phyloP scores from a whole-genome alignment of 2,888 invertebrate genomes.

The Drosophila nr. medialis region DNA sequence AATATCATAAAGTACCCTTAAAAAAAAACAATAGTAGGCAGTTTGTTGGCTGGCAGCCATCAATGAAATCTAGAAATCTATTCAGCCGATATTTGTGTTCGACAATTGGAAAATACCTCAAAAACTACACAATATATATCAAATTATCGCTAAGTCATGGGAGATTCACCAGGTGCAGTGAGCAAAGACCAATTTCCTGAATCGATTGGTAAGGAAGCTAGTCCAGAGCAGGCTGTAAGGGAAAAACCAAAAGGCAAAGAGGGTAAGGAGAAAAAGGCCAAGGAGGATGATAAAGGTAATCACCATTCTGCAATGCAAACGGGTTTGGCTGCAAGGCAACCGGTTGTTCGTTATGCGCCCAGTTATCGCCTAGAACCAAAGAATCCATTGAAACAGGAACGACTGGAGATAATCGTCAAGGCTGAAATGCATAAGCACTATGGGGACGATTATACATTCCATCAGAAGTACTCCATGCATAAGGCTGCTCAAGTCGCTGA shows the following conservation, averaged over 20 bases:
- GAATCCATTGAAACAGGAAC: slow-evolving; percentile 81
- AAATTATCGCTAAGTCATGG: slow-evolving; percentile 21
- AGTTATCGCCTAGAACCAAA: slow-evolving; percentile 83
- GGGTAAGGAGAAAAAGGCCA: slow-evolving; percentile 29
- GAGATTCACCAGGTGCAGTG: slow-evolving; percentile 31
- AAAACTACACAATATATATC: not conserved
- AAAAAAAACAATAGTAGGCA: not conserved
- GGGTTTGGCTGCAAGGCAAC: slow-evolving; percentile 22
- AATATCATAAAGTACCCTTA: not conserved
- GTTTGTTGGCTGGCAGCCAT: not conserved
- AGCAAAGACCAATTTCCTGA: slow-evolving; percentile 36
- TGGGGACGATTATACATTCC: slow-evolving; percentile 73
- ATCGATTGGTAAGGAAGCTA: slow-evolving; percentile 18
- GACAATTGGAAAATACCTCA: not conserved
- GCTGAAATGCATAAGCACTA: slow-evolving; percentile 80
- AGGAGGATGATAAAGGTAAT: slow-evolving; percentile 33
- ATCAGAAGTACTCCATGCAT: slow-evolving; percentile 77
- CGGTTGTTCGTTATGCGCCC: slow-evolving; percentile 77
- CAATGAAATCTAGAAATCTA: not conserved
- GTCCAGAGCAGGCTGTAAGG: slow-evolving; percentile 33
- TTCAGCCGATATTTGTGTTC: slow-evolving; percentile 2
- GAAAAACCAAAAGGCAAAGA: slow-evolving; percentile 42
- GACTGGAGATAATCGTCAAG: slow-evolving; percentile 81
- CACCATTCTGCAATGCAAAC: slow-evolving; percentile 8
- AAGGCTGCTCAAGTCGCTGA: slow-evolving; percentile 81